Base-by-base conservation (phyloP, 1,140 invertebrate genomes). In the Bombus turneri region DNA sequence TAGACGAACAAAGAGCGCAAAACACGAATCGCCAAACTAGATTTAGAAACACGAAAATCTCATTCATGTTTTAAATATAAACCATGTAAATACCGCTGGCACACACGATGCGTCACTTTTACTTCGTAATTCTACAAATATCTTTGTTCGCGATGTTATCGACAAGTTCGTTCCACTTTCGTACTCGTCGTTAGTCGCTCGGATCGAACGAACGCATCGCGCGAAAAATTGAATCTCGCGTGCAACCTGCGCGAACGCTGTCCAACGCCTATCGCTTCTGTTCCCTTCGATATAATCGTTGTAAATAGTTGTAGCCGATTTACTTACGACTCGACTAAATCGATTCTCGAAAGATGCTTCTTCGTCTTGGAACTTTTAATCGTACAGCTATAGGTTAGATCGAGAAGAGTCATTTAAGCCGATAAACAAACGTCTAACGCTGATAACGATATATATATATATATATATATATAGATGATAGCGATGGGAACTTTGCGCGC, bases 51-150 rank as follows among this genome's bases (percentile, higher is more conserved):
- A 2, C 28, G 34, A 13, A 34, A 22, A 18, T 76, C 4, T 57
- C 37, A 68, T 83, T 68, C 62, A 57, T 22, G 34, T 22, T 77
- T 64, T 41, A 77, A 77, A 83, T 77, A 77, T 77, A 83, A 83
- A 77, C 43, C 31, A 28, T 22, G 37, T 18, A 39, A 82, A 66
- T 43, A 83, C 53, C 41, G 28, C 43, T 53, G 25, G 47, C 47
- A 53, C 43, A 0, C 6, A 18, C 15, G 41, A 66, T 28, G 41
- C 2, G 25, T 43, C 62, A 41, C 28, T 39, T 83, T 83, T 76
- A 28, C 73, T 22, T 18, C 28, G 43, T 76, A 41, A 34, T 5
- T 64, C 10, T 39, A 37, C 72, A 15, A 37, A 76, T 8, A 5
- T 34, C 62, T 83, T 83, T 76, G 73, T 83, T 53, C 8, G n/a